Evolutionary conservation across 64 coral and sea anemone species (phyloP).

Genomic region (Anthopleura sola): DNA sequence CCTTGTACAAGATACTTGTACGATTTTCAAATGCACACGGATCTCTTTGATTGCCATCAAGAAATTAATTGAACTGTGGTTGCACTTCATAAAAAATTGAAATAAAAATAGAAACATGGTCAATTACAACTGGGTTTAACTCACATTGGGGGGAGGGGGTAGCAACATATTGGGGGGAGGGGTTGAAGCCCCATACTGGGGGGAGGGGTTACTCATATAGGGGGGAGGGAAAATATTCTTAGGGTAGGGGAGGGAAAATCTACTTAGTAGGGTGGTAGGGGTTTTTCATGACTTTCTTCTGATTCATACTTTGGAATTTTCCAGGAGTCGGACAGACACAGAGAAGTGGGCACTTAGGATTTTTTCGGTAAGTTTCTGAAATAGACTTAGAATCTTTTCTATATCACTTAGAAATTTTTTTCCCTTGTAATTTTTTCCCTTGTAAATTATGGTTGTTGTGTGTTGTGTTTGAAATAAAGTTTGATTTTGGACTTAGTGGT

Average conservation of each 20-base stretch:
- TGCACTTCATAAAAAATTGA: not conserved
- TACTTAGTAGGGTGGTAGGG: not conserved
- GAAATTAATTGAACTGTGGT: no score
- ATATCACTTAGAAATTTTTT: not conserved
- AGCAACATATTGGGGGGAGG: no score
- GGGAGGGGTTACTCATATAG: not conserved
- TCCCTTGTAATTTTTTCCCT: not conserved
- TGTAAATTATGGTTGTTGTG: not conserved
- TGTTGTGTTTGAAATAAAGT: not conserved
- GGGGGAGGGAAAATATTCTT: not conserved
- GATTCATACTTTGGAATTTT: not conserved
- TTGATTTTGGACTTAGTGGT: not conserved
- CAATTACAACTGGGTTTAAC: not conserved
- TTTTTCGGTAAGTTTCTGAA: not conserved
- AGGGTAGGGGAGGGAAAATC: no score
- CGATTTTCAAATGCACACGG: no score
- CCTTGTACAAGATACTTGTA: no score
- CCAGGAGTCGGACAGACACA: not conserved
- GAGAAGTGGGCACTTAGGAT: not conserved
- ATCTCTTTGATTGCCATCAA: no score
- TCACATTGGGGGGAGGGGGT: not conserved
- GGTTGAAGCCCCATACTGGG: not conserved
- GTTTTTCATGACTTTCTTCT: not conserved
- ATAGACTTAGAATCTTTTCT: not conserved
- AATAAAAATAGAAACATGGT: not conserved